Percentiles rank a stretch among this genome's conserved stretches.
phyloP scores from a whole-genome alignment of 1,140 invertebrate genomes.

The Drosophila sucinea region DNA sequence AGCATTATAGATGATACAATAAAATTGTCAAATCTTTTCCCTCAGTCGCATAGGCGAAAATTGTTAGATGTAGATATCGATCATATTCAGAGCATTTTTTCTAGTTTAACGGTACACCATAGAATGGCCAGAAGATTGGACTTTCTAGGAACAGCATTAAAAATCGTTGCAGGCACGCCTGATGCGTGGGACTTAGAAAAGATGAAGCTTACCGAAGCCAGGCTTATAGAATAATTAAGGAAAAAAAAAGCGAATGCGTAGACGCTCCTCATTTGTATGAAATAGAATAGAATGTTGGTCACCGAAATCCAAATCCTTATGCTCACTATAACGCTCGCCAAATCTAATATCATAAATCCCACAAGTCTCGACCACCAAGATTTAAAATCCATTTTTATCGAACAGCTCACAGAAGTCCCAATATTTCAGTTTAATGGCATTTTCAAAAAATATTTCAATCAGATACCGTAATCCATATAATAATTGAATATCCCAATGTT shows the following conservation, averaged over 20 bases:
- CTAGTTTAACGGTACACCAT: background rate
- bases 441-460: background rate
- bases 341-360: too few species aligned
- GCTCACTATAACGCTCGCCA: too few species aligned
- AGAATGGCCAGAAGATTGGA: too few species aligned
- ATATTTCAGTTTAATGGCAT: conserved; percentile 7
- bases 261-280: conserved; percentile 7
- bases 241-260: conserved; percentile 4
- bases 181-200: conserved; percentile 14
- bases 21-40: conserved; percentile 8
- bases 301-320: background rate
- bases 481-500: background rate
- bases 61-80: conserved; percentile 21
- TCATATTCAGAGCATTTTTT: conserved; percentile 11
- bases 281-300: background rate
- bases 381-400: conserved; percentile 8
- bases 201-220: conserved; percentile 5
- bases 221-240: conserved; percentile 15
- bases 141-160: conserved; percentile 12
- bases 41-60: conserved; percentile 21
- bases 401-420: conserved; percentile 18
- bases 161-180: conserved; percentile 18
- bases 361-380: background rate
- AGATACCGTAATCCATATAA: background rate
- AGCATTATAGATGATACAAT: conserved; percentile 16